Percentiles rank a stretch among this genome's conserved stretches.
Conservation (phyloP, 2,113 vertebrate species). For the Recurvirostra avosetta region DNA sequence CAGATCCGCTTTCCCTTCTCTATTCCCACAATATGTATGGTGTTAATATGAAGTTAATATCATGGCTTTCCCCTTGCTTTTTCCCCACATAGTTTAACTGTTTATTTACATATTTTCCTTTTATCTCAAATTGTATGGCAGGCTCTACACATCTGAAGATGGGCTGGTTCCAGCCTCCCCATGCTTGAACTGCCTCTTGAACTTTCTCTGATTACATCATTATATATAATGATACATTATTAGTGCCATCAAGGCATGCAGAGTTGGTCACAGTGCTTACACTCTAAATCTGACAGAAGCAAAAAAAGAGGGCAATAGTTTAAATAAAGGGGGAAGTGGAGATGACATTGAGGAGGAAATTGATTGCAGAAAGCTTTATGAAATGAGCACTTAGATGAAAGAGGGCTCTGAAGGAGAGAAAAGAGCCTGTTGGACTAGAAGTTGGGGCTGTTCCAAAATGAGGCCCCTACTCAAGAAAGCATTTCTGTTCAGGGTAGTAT, state of each 20-base stretch:
- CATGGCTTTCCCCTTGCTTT: not conserved
- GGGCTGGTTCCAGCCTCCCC: constrained; percentile 5
- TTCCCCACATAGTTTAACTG: not conserved
- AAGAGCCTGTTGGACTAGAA: not conserved
- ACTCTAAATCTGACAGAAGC: constrained; percentile 34
- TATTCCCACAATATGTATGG: not conserved
- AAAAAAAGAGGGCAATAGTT: constrained; percentile 38
- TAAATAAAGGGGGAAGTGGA: constrained; percentile 45
- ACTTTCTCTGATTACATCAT: constrained; percentile 57
- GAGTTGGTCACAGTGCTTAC: constrained; percentile 37
- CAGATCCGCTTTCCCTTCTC: not conserved
- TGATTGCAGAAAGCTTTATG: constrained; percentile 49
- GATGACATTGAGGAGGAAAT: constrained; percentile 56
- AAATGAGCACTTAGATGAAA: constrained; percentile 34
- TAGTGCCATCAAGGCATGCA: constrained; percentile 38
- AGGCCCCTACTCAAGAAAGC: not conserved
- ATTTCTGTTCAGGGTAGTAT: not conserved
- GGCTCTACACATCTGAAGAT: not conserved
- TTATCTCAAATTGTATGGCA: not conserved
- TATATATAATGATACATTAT: constrained; percentile 55
- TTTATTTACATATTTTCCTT: constrained; percentile 31
- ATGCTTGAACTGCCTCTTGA: constrained; percentile 53
- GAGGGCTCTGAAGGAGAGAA: constrained; percentile 5
- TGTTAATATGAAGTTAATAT: not conserved
- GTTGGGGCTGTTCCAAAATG: constrained; percentile 1